Percentiles rank a stretch among this genome's conserved stretches.
Evolutionary conservation across 2,113 vertebrate genomes (phyloP).

Genomic region (Otus sunia): DNA sequence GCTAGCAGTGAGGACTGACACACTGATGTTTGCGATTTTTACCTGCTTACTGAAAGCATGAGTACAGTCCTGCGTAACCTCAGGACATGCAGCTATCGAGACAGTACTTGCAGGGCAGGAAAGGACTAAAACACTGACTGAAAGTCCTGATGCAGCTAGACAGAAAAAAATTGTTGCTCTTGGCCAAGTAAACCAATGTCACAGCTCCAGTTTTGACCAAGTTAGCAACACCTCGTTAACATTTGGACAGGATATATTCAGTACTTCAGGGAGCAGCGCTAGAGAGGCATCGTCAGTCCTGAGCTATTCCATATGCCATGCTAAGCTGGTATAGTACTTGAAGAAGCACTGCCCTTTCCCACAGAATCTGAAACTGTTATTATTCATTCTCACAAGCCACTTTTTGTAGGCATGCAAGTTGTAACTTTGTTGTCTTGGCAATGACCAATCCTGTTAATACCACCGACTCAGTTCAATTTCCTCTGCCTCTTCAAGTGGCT

Average conservation of each 20-base stretch:
- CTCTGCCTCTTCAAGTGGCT: not conserved
- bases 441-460: not conserved
- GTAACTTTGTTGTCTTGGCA: not conserved
- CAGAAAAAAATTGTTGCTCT: not conserved
- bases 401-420: not conserved
- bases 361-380: not conserved
- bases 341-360: not conserved
- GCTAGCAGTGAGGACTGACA: too few species aligned
- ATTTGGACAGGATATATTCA: not conserved
- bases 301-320: not conserved
- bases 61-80: not conserved
- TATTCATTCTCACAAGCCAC: not conserved
- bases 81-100: not conserved
- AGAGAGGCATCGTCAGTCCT: not conserved
- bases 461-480: not conserved
- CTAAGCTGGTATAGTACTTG: not conserved
- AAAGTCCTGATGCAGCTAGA: not conserved
- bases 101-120: not conserved
- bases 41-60: not conserved
- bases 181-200: not conserved
- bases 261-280: not conserved
- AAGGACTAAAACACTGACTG: not conserved
- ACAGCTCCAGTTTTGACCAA: not conserved
- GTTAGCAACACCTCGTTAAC: not conserved
- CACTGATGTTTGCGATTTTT: not conserved